Base-by-base conservation (phyloP, 2,797 vertebrate genomes). In the Limosa lapponica region DNA sequence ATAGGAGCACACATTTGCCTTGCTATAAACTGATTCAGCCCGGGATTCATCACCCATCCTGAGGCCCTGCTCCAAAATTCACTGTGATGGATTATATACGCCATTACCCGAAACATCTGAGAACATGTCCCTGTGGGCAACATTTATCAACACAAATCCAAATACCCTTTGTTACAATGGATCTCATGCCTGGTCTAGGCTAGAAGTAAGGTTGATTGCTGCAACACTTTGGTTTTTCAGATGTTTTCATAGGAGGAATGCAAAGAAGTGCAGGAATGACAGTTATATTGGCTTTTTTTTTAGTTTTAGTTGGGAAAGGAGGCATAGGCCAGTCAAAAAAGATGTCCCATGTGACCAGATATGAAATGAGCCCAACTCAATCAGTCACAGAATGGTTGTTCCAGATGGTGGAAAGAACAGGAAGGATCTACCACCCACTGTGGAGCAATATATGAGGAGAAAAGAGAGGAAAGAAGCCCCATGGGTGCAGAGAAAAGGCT, bases 51-150 rank as follows among this genome's bases (percentile, higher is more conserved):
- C 66, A 82, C 23, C 66, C 51, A 62, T 81, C 70, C 89, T 66
- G 70, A 82, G 59, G 43, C 13, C 25, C 25, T 11, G 15, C 58
- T 95, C 77, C 59, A 87, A 39, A 96, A 94, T 94, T 87, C 70
- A 34, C 44, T 92, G n/a, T 88, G 90, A 89, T 77, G n/a, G 54
- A 92, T 93, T 93, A 87, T 89, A 69, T 28, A 70, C 58, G 67
- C 55, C 46, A 65, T 92, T 83, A 77, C 48, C 48, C 73, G 32
- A 90, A 94, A 23, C 49, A 75, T 79, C 77, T 89, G 77, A 96
- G 73, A 93, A 75, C 24, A 16, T 17, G 23, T 36, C 28, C 73
- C 55, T n/a, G 14, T 54, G 49, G 70, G 51, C n/a, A 66, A 66
- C 43, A 55, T 87, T 90, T 95, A 70, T 84, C 58, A 84, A 41